Evolutionary conservation across 2,113 vertebrate genomes (phyloP).

Genomic region (Tautogolabrus adspersus): DNA sequence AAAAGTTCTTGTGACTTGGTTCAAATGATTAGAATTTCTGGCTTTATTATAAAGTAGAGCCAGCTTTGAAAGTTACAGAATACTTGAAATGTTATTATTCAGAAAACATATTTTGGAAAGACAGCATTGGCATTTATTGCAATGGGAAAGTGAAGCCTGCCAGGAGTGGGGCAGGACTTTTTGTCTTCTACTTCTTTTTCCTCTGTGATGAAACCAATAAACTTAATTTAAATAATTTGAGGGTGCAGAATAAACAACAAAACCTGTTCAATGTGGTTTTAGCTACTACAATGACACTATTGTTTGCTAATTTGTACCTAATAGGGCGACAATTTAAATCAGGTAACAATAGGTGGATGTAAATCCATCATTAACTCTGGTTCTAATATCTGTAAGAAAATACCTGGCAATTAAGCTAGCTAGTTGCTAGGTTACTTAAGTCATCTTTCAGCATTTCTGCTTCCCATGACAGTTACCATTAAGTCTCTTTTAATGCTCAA

Average conservation of each 20-base stretch:
- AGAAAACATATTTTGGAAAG: not conserved
- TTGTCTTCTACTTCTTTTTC: not conserved
- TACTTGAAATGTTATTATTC: not conserved
- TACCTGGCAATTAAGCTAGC: too few species aligned
- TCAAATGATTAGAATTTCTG: constrained; percentile 11
- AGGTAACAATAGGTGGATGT: too few species aligned
- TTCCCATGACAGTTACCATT: too few species aligned
- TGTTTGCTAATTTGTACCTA: too few species aligned
- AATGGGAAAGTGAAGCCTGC: not conserved
- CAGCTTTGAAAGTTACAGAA: not conserved
- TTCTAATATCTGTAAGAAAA: too few species aligned
- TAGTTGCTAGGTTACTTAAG: too few species aligned
- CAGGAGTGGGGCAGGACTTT: not conserved
- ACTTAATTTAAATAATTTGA: too few species aligned
- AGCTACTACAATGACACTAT: too few species aligned
- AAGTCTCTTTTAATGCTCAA: too few species aligned
- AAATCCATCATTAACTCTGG: too few species aligned
- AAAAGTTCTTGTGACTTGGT: constrained; percentile 10
- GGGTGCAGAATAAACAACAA: not conserved
- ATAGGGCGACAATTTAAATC: too few species aligned
- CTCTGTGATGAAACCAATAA: not conserved
- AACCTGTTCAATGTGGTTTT: not conserved
- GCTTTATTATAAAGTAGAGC: constrained; percentile 5
- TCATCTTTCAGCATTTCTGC: too few species aligned
- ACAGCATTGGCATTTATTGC: not conserved